Conservation (phyloP, 2,888 invertebrate species). For the Oligia strigilis region DNA sequence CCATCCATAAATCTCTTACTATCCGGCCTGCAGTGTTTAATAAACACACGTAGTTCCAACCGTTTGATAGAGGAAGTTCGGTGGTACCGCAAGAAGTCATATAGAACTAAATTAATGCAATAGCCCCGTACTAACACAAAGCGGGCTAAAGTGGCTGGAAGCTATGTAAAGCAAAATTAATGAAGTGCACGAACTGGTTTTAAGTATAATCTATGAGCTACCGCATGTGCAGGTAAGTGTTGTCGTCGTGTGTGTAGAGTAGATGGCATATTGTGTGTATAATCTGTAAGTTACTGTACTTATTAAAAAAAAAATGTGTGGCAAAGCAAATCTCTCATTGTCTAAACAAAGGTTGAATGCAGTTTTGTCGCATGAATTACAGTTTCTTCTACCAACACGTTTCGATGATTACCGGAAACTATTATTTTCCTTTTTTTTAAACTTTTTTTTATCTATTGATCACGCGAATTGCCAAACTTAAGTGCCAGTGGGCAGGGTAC, state of each 20-base stretch:
- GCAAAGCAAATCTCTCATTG: neutral
- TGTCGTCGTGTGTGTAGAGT: neutral
- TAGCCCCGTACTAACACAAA: conserved; percentile 50
- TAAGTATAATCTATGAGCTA: conserved; percentile 28
- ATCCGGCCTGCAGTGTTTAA: conserved; percentile 19
- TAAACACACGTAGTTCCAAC: conserved; percentile 35
- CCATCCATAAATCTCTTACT: conserved; percentile 3
- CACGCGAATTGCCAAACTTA: too few relatives aligned
- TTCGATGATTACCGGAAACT: too few relatives aligned
- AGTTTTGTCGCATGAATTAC: too few relatives aligned
- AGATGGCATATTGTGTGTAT: neutral
- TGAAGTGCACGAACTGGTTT: conserved; percentile 33
- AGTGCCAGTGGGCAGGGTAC: too few relatives aligned
- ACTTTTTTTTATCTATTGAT: too few relatives aligned
- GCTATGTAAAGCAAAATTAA: conserved; percentile 41
- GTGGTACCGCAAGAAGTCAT: conserved; percentile 56
- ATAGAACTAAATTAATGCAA: conserved; percentile 59
- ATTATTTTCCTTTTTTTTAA: too few relatives aligned
- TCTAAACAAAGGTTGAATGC: too few relatives aligned
- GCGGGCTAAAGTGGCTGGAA: conserved; percentile 27
- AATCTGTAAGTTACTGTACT: neutral
- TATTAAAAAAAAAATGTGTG: neutral
- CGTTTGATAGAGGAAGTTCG: conserved; percentile 42
- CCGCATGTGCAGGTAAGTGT: neutral
- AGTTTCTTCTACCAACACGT: too few relatives aligned